Evolutionary conservation across 64 coral and sea anemone genomes (phyloP).

Genomic region (Porites lutea): DNA sequence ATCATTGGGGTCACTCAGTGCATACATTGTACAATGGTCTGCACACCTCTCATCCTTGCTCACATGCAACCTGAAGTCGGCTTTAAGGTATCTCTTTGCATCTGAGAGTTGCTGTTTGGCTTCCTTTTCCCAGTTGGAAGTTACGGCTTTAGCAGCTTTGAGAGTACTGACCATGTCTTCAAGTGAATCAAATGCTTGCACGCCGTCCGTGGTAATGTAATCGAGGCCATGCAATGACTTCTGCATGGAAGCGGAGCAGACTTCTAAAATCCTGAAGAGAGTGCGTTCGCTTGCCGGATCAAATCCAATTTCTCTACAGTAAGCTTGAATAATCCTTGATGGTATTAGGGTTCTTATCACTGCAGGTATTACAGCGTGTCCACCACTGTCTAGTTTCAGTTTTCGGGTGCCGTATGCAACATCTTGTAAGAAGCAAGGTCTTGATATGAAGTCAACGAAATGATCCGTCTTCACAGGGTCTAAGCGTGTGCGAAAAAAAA

Average conservation of each 20-base stretch:
- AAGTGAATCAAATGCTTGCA: constrained; percentile 9
- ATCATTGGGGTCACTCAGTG: background rate
- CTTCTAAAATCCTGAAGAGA: constrained; percentile 41
- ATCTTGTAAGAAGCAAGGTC: constrained; percentile 38
- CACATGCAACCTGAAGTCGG: constrained; percentile 55
- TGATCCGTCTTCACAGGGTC: constrained; percentile 51
- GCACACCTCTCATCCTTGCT: background rate
- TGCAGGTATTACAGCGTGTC: constrained; percentile 8
- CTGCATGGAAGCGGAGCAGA: constrained; percentile 54
- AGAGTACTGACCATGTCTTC: constrained; percentile 18
- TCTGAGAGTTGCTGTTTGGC: constrained; percentile 10
- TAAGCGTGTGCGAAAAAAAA: constrained; percentile 12
- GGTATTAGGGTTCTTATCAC: constrained; percentile 47
- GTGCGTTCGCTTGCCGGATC: constrained; percentile 24
- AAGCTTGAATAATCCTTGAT: background rate
- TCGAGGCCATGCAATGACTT: constrained; percentile 38
- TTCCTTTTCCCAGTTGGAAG: constrained; percentile 36
- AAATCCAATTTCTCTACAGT: constrained; percentile 10
- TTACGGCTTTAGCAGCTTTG: background rate
- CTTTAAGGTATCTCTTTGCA: constrained; percentile 61
- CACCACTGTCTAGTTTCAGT: constrained; percentile 37
- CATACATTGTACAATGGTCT: constrained; percentile 22
- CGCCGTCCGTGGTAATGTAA: constrained; percentile 14
- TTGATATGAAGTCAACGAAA: constrained; percentile 50
- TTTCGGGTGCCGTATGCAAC: constrained; percentile 38